A percentile compares a stretch with the other conserved stretches of the same genome.
Evolutionary conservation across 2,113 vertebrate genomes (phyloP).

Genomic region (Electrona antarctica): DNA sequence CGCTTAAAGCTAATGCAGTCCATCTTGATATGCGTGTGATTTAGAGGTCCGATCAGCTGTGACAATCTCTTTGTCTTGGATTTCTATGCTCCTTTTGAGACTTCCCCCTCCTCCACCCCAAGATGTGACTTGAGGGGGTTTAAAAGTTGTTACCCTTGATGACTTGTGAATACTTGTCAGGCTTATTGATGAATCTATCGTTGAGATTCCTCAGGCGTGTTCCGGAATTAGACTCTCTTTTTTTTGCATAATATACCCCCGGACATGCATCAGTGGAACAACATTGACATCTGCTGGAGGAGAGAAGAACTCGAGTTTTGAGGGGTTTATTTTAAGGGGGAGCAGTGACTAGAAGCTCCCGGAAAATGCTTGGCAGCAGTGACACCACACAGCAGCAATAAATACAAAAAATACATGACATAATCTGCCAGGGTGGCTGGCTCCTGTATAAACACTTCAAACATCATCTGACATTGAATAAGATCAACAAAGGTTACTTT

Average conservation of each 20-base stretch:
- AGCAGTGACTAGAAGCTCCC: not conserved
- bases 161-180: constrained; percentile 62
- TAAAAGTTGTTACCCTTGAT: constrained; percentile 46
- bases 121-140: constrained; percentile 40
- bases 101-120: not conserved
- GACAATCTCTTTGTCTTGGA: constrained; percentile 26
- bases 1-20: constrained; percentile 33
- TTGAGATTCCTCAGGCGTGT: constrained; percentile 45
- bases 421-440: too few species aligned
- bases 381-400: too few species aligned
- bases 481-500: too few species aligned
- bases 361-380: too few species aligned
- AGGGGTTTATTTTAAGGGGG: not conserved
- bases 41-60: constrained; percentile 38
- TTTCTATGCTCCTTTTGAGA: constrained; percentile 11
- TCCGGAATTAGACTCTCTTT: constrained; percentile 37
- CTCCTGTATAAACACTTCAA: too few species aligned
- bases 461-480: too few species aligned
- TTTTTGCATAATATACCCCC: constrained; percentile 1
- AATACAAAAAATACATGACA: too few species aligned
- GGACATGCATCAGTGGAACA: constrained; percentile 36
- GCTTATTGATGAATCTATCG: constrained; percentile 65
- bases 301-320: constrained; percentile 27
- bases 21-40: constrained; percentile 35
- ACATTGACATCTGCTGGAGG: constrained; percentile 79